phyloP scores from a whole-genome alignment of 1,140 invertebrate species.

The Gonatopus flavifemur region DNA sequence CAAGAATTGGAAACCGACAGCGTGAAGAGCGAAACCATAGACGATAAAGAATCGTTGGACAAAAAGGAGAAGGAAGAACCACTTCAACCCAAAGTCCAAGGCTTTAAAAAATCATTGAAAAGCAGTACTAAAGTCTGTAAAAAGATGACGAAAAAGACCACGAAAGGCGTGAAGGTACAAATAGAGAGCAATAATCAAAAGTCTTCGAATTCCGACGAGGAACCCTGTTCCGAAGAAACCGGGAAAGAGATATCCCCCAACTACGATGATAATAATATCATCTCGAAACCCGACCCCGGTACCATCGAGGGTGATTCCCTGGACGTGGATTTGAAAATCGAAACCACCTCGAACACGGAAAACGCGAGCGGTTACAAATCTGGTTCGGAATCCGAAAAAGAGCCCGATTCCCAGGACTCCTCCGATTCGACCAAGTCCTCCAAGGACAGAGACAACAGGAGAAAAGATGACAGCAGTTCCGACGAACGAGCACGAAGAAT shows the following conservation, averaged over 20 bases:
- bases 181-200: slow-evolving; percentile 37
- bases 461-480: slow-evolving; percentile 34
- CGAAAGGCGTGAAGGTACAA: slow-evolving; percentile 36
- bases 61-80: slow-evolving; percentile 43
- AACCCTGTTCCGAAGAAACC: slow-evolving; percentile 41
- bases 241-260: slow-evolving; percentile 35
- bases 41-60: slow-evolving; percentile 43
- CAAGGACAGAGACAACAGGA: slow-evolving; percentile 25
- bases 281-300: slow-evolving; percentile 22
- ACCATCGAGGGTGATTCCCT: slow-evolving; percentile 25
- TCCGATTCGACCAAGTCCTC: slow-evolving; percentile 34
- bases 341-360: slow-evolving; percentile 38
- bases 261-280: slow-evolving; percentile 18
- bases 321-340: slow-evolving; percentile 45
- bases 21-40: slow-evolving; percentile 46
- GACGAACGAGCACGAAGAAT: slow-evolving; percentile 53
- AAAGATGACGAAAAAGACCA: slow-evolving; percentile 38
- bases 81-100: slow-evolving; percentile 11
- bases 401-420: too few species aligned
- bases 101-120: slow-evolving; percentile 38
- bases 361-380: slow-evolving; percentile 22
- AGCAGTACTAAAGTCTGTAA: slow-evolving; percentile 30
- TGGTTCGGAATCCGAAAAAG: slow-evolving; percentile 37
- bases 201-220: slow-evolving; percentile 37
- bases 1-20: slow-evolving; percentile 29